These are phyloP conservation scores for Montifringilla adamsi DNA, from an alignment of 2,113 vertebrate genomes.

Conservation along the genomic window DNA sequence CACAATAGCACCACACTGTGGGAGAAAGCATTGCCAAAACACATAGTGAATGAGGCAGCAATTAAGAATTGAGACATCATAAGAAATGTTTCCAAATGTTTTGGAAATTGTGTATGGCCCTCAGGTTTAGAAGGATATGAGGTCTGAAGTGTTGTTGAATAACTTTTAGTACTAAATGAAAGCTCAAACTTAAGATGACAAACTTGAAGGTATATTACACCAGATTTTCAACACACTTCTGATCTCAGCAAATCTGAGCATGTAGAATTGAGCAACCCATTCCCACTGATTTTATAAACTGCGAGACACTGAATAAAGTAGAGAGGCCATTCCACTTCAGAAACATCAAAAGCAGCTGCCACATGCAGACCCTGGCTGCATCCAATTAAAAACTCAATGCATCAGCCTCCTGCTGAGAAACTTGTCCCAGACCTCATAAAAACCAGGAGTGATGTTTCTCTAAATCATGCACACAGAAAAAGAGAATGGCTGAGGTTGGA, in stretches of 20 bases:
- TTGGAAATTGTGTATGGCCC: background rate
- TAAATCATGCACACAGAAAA: background rate
- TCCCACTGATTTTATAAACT: background rate
- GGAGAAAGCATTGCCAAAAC: background rate
- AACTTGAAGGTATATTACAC: background rate
- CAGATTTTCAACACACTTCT: background rate
- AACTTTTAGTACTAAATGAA: background rate
- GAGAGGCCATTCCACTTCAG: background rate
- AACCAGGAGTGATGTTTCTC: background rate
- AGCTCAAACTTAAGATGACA: background rate
- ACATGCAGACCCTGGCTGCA: background rate
- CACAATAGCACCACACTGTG: constrained; percentile 53
- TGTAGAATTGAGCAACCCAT: background rate
- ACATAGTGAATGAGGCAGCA: background rate
- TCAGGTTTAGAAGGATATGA: background rate
- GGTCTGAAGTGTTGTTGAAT: background rate
- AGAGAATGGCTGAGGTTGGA: background rate
- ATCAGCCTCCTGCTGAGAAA: background rate
- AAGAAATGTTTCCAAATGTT: background rate
- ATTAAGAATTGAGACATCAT: background rate
- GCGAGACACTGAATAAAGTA: background rate
- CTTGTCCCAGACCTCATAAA: background rate
- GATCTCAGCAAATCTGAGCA: background rate
- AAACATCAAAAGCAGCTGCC: background rate
- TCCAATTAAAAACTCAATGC: background rate